phyloP scores from a whole-genome alignment of 2,113 vertebrate genomes.

The Atlantisia rogersi region DNA sequence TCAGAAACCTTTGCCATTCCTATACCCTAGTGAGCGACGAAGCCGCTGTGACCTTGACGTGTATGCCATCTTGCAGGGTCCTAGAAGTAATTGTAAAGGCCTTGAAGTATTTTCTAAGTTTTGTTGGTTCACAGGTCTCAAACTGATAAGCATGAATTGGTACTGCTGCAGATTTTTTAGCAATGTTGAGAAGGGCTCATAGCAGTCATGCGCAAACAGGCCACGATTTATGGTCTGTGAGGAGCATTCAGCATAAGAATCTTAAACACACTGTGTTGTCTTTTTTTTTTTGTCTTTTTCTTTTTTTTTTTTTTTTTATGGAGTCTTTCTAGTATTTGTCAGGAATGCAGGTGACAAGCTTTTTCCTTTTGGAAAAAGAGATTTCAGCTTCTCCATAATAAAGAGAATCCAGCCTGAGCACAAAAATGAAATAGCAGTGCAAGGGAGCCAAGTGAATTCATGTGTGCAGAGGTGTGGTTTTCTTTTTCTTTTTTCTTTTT shows the following conservation, averaged over 20 bases:
- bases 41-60: constrained; percentile 18
- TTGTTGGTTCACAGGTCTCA: not conserved
- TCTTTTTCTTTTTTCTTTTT: not conserved
- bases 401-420: not conserved
- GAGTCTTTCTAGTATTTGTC: not conserved
- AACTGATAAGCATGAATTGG: not conserved
- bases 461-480: not conserved
- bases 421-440: not conserved
- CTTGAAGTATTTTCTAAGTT: not conserved
- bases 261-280: not conserved
- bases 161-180: not conserved
- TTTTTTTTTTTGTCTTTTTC: no score
- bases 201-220: not conserved
- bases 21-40: not conserved
- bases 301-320: not conserved
- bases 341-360: not conserved
- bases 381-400: not conserved
- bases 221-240: not conserved
- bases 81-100: not conserved
- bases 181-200: not conserved
- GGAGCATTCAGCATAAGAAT: not conserved
- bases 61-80: not conserved
- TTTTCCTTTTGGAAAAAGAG: not conserved
- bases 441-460: constrained; percentile 44
- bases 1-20: not conserved